Evolutionary conservation across 2,888 invertebrate species (phyloP), one percentile per base, ranked within the genome.

Genomic region (Coremacera marginata): DNA sequence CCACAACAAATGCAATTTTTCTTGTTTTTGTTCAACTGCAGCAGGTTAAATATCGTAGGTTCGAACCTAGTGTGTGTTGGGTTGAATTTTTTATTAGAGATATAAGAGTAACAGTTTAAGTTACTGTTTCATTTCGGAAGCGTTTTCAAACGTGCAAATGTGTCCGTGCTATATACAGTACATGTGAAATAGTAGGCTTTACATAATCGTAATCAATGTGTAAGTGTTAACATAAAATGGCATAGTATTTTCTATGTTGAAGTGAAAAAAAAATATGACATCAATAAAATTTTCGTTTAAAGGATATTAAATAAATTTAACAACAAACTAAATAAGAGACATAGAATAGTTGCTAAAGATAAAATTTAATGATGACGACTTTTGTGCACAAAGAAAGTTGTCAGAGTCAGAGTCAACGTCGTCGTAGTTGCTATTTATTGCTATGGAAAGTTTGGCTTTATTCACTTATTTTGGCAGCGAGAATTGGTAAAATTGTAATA

Each of bases 321-420:
- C 8, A 19, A 31, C 16, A 63, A 7, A 44, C 44, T 44, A 2
- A 44, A 14, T 44, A 44, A 44, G 44, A 44, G 44, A 11, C 44
- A 44, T 44, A 44, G 44, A 44, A 44, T 11, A 44, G 44, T 44
- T 44, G 11, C 11, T 44, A 37, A 37, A 37, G 7, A 11, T 14
- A 44, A 60, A 63, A 63, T n/a, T 63, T 31, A 11, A 71, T 22
- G 44, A 72, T 72, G 72, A 44, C 72, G 25, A 72, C 19, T 62
- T 25, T 49, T 49, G n/a, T 62, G 5, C 27, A 25, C 31, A 60
- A 72, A 34, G 37, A 67, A 52, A 34, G 51, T 63, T 11, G 31
- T 49, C 19, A 19, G 9, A 4, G 52, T 44, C 25, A 71, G 3
- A 22, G 60, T 62, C 51, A 31, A 31, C 31, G n/a, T 51, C 11